A percentile compares a stretch with the other conserved stretches of the same genome.
Conservation (phyloP, 2,113 vertebrate genomes). For the Perca flavescens region DNA sequence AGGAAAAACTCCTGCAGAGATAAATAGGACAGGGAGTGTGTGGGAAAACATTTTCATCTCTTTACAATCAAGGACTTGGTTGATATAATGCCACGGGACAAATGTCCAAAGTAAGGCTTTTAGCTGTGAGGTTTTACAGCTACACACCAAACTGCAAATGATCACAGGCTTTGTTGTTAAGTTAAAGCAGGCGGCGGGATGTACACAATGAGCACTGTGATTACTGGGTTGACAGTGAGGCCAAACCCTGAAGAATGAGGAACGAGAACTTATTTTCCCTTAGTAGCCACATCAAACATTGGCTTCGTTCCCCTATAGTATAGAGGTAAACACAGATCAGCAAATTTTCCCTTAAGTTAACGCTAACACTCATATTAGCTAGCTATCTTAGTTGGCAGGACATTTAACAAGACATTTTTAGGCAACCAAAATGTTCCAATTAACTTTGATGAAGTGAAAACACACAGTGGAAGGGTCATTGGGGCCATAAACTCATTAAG, state of each 20-base stretch:
- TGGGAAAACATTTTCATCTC: neutral
- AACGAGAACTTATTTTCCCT: conserved; percentile 24
- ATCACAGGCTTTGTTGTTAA: conserved; percentile 37
- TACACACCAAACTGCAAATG: neutral
- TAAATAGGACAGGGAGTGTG: neutral
- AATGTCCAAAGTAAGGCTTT: conserved; percentile 18
- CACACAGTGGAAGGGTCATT: too few species aligned
- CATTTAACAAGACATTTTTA: too few species aligned
- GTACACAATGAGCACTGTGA: conserved; percentile 32
- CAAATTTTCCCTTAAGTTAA: too few species aligned
- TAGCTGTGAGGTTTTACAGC: conserved; percentile 16
- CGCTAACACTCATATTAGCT: too few species aligned
- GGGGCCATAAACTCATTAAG: too few species aligned
- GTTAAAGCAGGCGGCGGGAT: neutral
- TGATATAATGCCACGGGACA: neutral
- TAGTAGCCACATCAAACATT: conserved; percentile 13
- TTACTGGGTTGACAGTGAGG: neutral
- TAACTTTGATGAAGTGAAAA: too few species aligned
- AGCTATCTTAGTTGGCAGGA: too few species aligned
- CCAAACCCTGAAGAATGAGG: conserved; percentile 17
- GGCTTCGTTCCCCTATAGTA: neutral
- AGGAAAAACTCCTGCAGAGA: neutral
- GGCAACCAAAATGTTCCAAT: too few species aligned
- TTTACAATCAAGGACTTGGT: neutral
- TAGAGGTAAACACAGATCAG: neutral